Conservation (phyloP, 2,797 vertebrate species). For the Crocodylus rhombifer region DNA sequence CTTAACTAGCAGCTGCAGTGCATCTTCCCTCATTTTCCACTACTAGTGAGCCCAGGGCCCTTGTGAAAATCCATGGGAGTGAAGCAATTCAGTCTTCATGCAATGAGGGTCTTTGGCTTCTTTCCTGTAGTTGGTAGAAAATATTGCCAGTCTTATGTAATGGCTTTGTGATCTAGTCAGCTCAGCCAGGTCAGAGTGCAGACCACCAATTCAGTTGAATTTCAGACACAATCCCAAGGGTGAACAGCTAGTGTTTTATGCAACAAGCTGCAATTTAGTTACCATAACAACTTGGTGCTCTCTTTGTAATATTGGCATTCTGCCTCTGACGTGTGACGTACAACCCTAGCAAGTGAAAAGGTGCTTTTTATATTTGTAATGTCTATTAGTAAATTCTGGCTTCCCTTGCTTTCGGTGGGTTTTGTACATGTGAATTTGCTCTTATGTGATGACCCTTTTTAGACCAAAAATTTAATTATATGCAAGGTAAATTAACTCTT, state of each 20-base stretch:
- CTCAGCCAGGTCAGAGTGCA: neutral
- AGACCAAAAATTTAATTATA: too few relatives aligned
- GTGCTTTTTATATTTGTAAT: constrained; percentile 51
- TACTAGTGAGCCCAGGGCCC: fast-evolving
- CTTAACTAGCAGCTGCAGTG: neutral
- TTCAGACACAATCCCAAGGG: constrained; percentile 48
- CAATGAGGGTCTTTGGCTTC: fast-evolving
- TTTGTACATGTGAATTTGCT: too few relatives aligned
- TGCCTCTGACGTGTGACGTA: constrained; percentile 17
- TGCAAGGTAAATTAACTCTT: too few relatives aligned
- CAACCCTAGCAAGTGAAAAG: constrained; percentile 67
- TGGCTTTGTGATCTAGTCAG: neutral
- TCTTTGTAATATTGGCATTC: constrained; percentile 65
- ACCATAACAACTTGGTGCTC: constrained; percentile 77
- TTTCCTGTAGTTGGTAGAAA: neutral
- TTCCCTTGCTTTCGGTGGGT: too few relatives aligned
- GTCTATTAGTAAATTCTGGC: constrained; percentile 42
- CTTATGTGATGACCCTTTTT: too few relatives aligned
- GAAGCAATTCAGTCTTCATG: neutral
- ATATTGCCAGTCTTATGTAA: fast-evolving
- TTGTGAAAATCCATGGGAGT: neutral
- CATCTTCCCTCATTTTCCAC: neutral
- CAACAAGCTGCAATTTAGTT: constrained; percentile 75
- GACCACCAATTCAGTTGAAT: constrained; percentile 33
- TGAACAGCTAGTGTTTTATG: constrained; percentile 30